phyloP scores from a whole-genome alignment of 2,888 invertebrate genomes.

The Lasioglossum leucozonium region DNA sequence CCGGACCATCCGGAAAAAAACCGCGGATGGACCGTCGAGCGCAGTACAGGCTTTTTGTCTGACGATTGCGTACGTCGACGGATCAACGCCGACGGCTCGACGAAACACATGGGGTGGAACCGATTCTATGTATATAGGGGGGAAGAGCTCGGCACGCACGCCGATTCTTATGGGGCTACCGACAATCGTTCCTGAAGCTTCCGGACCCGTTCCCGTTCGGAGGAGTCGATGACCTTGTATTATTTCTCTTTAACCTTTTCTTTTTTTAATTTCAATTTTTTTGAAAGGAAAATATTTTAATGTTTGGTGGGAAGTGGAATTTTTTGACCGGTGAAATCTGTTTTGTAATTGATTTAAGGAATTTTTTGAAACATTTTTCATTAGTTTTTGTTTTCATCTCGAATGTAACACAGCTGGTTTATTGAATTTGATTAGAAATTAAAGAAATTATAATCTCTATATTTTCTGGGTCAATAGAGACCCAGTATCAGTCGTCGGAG shows the following conservation, averaged over 20 bases:
- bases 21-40: constrained; percentile 57
- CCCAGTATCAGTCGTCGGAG: not conserved
- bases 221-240: not conserved
- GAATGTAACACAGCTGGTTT: no score
- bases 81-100: constrained; percentile 60
- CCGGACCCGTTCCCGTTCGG: not conserved
- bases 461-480: not conserved
- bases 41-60: constrained; percentile 63
- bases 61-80: constrained; percentile 40
- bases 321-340: no score
- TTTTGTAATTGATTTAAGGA: no score
- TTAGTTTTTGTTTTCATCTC: no score
- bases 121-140: not conserved
- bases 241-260: not conserved
- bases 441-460: no score
- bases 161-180: not conserved
- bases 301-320: no score
- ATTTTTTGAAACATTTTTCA: no score
- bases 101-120: constrained; percentile 6
- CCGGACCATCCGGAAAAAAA: constrained; percentile 41
- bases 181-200: not conserved
- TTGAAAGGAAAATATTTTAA: no score
- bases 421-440: no score
- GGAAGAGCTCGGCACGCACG: constrained; percentile 1
- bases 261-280: no score